phyloP scores from a whole-genome alignment of 2,113 vertebrate genomes.

The Cervus canadensis region DNA sequence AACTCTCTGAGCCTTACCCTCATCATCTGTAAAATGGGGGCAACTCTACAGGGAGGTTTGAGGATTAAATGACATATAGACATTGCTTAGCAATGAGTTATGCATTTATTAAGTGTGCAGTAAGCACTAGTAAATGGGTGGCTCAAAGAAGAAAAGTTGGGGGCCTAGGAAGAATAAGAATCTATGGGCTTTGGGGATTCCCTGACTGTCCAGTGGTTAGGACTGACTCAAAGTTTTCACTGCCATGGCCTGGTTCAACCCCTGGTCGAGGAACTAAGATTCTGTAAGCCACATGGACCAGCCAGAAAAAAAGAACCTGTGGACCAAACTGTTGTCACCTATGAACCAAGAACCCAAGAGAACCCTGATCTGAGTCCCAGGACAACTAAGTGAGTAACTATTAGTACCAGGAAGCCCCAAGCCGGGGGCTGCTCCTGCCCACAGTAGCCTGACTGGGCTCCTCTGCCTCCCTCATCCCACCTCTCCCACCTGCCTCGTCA shows the following conservation, averaged over 20 bases:
- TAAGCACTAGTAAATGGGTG: not conserved
- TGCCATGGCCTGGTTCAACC: not conserved
- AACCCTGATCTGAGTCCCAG: not conserved
- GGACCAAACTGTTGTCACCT: not conserved
- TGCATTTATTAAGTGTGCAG: not conserved
- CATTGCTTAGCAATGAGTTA: not conserved
- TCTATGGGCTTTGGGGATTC: not conserved
- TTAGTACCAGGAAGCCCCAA: conserved; percentile 55
- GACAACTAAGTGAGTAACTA: conserved; percentile 64
- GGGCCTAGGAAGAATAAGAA: not conserved
- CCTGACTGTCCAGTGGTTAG: not conserved
- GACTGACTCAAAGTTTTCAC: not conserved
- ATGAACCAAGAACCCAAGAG: not conserved
- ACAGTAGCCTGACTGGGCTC: not conserved
- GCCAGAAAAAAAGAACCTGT: not conserved
- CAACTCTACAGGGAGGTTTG: not conserved
- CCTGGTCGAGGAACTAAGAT: not conserved
- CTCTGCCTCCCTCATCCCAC: no score
- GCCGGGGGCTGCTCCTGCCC: not conserved
- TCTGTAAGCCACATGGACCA: not conserved
- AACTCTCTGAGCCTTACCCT: not conserved
- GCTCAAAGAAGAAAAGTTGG: not conserved
- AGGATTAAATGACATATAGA: not conserved
- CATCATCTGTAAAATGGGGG: not conserved
- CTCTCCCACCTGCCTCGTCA: not conserved